These are phyloP conservation scores for Drosophila truncata DNA, from an alignment of 1,140 invertebrate species.

Conservation along the genomic window DNA sequence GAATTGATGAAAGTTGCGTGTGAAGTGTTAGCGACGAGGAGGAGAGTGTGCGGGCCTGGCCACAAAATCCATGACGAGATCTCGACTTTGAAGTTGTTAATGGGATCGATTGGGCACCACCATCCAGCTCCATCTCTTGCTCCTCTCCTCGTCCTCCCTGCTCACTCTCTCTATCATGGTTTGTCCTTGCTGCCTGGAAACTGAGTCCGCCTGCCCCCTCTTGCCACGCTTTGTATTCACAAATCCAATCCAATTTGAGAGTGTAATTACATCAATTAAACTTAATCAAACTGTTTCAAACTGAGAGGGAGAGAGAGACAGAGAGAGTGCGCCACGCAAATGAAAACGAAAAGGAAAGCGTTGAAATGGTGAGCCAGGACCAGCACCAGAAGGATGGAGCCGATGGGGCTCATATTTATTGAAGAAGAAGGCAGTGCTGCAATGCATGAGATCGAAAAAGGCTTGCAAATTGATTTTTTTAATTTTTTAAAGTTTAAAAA, in stretches of 20 bases:
- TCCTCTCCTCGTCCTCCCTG: too few species aligned
- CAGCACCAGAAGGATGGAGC: conserved; percentile 1
- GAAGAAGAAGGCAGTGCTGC: background rate
- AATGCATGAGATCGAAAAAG: too few species aligned
- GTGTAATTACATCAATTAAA: conserved; percentile 83
- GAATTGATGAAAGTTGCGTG: conserved; percentile 75
- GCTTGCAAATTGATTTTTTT: too few species aligned
- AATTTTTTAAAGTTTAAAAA: too few species aligned
- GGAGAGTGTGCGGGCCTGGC: background rate
- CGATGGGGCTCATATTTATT: background rate
- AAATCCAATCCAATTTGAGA: conserved; percentile 83
- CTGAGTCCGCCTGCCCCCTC: too few species aligned
- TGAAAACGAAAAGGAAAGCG: conserved; percentile 60
- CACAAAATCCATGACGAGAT: conserved; percentile 63
- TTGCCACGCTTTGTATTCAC: conserved; percentile 69
- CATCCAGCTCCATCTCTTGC: background rate
- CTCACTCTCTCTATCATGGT: background rate
- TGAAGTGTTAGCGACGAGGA: conserved; percentile 15
- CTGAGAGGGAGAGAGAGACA: conserved; percentile 32
- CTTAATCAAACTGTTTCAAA: conserved; percentile 83
- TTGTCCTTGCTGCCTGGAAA: conserved; percentile 7
- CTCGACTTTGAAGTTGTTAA: conserved; percentile 72
- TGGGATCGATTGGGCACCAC: conserved; percentile 59
- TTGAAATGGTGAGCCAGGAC: background rate
- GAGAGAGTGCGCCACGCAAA: conserved; percentile 35